A percentile compares a stretch with the other conserved stretches of the same genome.
Evolutionary conservation across 2,888 invertebrate species (phyloP).

Genomic region (Troides oblongomaculatus): DNA sequence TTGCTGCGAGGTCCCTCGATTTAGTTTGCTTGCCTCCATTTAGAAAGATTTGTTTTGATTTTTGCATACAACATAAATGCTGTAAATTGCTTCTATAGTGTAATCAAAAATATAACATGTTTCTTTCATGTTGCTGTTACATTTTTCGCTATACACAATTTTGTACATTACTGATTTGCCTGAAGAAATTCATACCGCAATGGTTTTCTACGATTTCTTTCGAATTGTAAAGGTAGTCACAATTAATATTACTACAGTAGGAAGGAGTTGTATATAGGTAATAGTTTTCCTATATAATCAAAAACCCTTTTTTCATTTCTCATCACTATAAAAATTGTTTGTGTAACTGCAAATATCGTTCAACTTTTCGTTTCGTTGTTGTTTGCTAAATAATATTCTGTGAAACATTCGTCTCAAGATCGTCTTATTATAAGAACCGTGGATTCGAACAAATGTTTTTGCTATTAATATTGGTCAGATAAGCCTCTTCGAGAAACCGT

Average conservation of each 20-base stretch:
- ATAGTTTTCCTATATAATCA: no score
- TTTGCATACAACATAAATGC: constrained; percentile 17
- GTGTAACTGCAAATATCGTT: neutral
- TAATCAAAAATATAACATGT: neutral
- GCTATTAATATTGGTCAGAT: constrained; percentile 58
- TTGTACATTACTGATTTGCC: neutral
- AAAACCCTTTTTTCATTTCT: no score
- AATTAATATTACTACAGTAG: no score
- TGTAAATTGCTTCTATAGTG: neutral
- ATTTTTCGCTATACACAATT: neutral
- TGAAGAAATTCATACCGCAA: neutral
- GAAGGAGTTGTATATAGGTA: no score
- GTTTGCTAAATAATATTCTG: constrained; percentile 26
- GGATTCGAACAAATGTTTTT: constrained; percentile 43
- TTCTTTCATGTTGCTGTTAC: neutral
- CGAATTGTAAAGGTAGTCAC: no score
- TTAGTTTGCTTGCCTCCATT: constrained; percentile 45
- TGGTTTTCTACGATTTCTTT: no score
- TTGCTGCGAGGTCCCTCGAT: constrained; percentile 48
- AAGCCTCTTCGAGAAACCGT: constrained; percentile 55
- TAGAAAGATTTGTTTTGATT: constrained; percentile 39
- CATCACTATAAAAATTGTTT: neutral
- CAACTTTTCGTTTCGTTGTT: neutral
- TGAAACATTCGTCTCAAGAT: constrained; percentile 47
- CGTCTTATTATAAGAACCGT: constrained; percentile 38